phyloP scores from a whole-genome alignment of 1,140 invertebrate species.

The Forficula auricularia region DNA sequence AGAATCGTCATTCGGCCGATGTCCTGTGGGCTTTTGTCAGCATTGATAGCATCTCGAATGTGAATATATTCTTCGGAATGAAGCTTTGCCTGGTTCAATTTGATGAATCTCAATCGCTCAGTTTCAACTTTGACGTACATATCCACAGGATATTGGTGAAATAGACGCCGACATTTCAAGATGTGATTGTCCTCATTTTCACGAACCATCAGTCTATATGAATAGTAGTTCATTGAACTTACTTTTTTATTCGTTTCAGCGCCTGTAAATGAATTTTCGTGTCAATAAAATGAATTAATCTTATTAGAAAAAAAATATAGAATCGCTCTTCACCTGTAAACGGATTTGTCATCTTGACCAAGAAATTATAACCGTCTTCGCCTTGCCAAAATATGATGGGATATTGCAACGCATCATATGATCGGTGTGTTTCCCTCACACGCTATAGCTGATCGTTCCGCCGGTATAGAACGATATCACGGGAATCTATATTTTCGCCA shows the following conservation, averaged over 20 bases:
- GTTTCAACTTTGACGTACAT: conserved; percentile 24
- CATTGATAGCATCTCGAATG: conserved; percentile 14
- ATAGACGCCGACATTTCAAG: conserved; percentile 18
- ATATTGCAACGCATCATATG: too few relatives aligned
- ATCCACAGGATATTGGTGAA: conserved; percentile 25
- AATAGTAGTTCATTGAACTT: conserved; percentile 16
- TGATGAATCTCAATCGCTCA: conserved; percentile 20
- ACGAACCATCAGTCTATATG: conserved; percentile 19
- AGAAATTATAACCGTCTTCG: conserved; percentile 6
- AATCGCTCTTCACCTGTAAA: conserved; percentile 1
- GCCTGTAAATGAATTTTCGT: not conserved
- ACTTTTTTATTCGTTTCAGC: conserved; percentile 15
- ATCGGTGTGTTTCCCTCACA: too few relatives aligned
- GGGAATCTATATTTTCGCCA: too few relatives aligned
- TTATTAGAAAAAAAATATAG: too few relatives aligned
- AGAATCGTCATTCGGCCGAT: conserved; percentile 17
- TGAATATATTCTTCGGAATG: conserved; percentile 19
- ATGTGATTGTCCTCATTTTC: conserved; percentile 16
- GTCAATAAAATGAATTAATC: too few relatives aligned
- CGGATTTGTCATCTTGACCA: conserved; percentile 1
- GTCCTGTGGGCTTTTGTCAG: not conserved
- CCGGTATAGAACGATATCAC: too few relatives aligned
- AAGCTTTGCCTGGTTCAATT: conserved; percentile 20
- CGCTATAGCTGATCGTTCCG: too few relatives aligned
- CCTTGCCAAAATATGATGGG: conserved; percentile 10